These are phyloP conservation scores for Sparus aurata DNA, from an alignment of 2,797 vertebrate genomes.

Conservation along the genomic window DNA sequence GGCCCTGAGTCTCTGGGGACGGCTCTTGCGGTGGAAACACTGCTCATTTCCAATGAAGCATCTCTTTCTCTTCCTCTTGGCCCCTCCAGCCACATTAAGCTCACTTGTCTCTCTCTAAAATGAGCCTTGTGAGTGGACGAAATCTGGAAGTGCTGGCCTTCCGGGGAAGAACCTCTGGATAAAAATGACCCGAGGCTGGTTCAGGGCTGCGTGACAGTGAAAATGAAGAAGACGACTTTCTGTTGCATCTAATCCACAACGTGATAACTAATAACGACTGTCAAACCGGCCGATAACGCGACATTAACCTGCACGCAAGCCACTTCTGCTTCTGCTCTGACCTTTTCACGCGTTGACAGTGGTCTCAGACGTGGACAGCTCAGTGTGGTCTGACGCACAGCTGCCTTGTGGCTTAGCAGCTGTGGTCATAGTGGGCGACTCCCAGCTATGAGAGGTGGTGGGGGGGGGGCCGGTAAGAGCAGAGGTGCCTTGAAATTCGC, in stretches of 20 bases:
- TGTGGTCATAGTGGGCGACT: conserved; percentile 36
- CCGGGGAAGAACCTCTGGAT: background rate
- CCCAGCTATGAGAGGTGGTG: conserved; percentile 26
- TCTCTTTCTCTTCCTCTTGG: background rate
- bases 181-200: background rate
- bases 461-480: conserved; percentile 15
- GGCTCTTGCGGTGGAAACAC: too few species aligned
- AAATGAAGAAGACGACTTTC: background rate
- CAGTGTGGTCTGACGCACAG: conserved; percentile 4
- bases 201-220: background rate
- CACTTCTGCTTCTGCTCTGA: background rate
- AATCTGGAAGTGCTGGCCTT: background rate
- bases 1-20: too few species aligned
- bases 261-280: background rate
- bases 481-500: conserved; percentile 11
- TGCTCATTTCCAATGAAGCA: background rate
- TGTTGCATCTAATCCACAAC: background rate
- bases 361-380: conserved; percentile 12
- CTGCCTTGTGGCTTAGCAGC: conserved; percentile 32
- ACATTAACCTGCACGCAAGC: background rate
- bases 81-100: background rate
- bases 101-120: background rate
- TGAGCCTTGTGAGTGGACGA: background rate
- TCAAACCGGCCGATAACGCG: background rate
- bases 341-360: background rate